Percentiles rank a stretch among this genome's conserved stretches.
Conservation (phyloP, 2,113 vertebrate genomes). For the Rattus rattus region DNA sequence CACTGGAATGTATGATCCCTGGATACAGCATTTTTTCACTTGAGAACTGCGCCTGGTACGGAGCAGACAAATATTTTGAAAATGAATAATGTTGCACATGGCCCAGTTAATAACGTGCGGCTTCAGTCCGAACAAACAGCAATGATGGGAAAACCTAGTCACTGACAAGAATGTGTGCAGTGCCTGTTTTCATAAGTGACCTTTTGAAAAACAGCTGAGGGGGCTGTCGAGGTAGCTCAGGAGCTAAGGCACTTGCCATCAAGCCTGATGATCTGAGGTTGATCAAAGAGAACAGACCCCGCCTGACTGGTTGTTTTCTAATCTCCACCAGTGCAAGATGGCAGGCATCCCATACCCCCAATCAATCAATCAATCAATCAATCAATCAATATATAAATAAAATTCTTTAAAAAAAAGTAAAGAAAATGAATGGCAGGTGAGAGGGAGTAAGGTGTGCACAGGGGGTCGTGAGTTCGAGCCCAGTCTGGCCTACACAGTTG, state of each 20-base stretch:
- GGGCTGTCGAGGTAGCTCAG: neutral
- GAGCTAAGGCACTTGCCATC: neutral
- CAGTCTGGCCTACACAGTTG: neutral
- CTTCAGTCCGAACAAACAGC: neutral
- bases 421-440: neutral
- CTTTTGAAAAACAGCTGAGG: neutral
- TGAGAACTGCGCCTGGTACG: conserved; percentile 15
- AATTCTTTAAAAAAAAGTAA: neutral
- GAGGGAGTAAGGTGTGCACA: too few species aligned
- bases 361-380: neutral
- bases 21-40: neutral
- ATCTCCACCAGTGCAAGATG: neutral
- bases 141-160: neutral
- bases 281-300: too few species aligned
- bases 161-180: neutral
- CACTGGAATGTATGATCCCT: neutral
- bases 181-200: neutral
- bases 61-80: conserved; percentile 31
- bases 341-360: neutral
- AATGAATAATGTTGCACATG: neutral
- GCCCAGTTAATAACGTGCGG: neutral
- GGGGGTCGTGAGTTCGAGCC: neutral
- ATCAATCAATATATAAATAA: neutral
- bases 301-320: neutral
- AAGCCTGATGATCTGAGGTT: neutral